Evolutionary conservation across 2,888 invertebrate species (phyloP).

Genomic region (Rhamphomyia laevipes): DNA sequence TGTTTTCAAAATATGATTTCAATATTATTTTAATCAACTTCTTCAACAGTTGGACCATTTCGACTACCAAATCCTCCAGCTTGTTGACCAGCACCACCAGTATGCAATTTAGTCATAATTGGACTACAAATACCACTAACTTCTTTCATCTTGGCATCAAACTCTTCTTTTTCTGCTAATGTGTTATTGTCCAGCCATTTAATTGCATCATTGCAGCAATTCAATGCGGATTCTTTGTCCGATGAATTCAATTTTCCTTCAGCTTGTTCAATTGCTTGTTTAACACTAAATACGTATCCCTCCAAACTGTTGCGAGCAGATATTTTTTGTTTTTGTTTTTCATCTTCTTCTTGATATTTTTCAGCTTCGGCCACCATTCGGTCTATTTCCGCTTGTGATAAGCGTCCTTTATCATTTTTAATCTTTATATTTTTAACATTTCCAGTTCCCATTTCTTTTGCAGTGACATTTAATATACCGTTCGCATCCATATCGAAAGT

Average conservation of each 20-base stretch:
- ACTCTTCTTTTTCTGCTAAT: slow-evolving; percentile 63
- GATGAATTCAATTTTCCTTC: slow-evolving; percentile 47
- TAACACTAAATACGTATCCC: slow-evolving; percentile 54
- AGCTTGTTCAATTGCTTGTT: slow-evolving; percentile 55
- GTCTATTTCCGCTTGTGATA: slow-evolving; percentile 69
- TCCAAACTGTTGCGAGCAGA: slow-evolving; percentile 60
- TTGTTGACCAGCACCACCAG: slow-evolving; percentile 39
- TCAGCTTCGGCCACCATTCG: slow-evolving; percentile 63
- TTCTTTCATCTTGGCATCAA: slow-evolving; percentile 42
- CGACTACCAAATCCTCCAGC: slow-evolving; percentile 48
- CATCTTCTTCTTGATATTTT: slow-evolving; percentile 58
- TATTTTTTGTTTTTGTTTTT: slow-evolving; percentile 55
- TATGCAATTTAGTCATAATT: slow-evolving; percentile 44
- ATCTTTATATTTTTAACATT: slow-evolving; percentile 65
- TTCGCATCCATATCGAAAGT: slow-evolving; percentile 76
- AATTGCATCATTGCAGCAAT: slow-evolving; percentile 53
- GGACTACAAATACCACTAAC: slow-evolving; percentile 34
- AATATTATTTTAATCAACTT: slow-evolving; percentile 22
- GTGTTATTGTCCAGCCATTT: slow-evolving; percentile 63
- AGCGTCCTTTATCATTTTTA: slow-evolving; percentile 65
- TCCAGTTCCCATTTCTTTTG: slow-evolving; percentile 51
- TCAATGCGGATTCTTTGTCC: slow-evolving; percentile 55
- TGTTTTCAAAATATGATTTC: no score
- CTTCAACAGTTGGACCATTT: slow-evolving; percentile 34
- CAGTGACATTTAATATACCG: slow-evolving; percentile 82